Evolutionary conservation across 2,113 vertebrate species (phyloP), one percentile per base, ranked within the genome.

Genomic region (Hippoglossus stenolepis): DNA sequence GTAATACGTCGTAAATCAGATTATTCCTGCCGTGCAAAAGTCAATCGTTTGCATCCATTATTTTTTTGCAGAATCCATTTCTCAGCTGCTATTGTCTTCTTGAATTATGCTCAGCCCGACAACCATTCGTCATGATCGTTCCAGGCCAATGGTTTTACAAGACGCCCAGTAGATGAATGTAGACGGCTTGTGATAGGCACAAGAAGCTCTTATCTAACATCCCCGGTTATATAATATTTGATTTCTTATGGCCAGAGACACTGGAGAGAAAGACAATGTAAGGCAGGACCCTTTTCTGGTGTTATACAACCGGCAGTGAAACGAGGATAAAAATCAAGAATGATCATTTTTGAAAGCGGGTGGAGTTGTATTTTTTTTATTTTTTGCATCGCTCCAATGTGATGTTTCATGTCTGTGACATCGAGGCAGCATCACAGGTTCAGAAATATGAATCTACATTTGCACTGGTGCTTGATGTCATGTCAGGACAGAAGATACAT

Each of bases 191-290:
- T 81, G 86, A 89, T 79, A 74, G 81, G 59, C 70, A 75, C 75
- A 70, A 77, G 56, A 81, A 77, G 68, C 18, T 51, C 79, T 86
- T 80, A 82, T 84, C 72, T 84, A 67, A 87, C 73, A 60, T 70
- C 70, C 20, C 53, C 21, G 24, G 17, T 87, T 88, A 73, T 65
- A 35, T 69, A 85, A 89, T 58, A 40, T 75, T 31, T 71, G 21
- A 87, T 85, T 71, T 49, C 38, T 71, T 75, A 45, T 73, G 64
- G 77, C 73, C 26, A 60, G 21, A 75, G 26, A 67, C 59, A 65
- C 56, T 40, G 58, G 1, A 69, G 40, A n/a, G 14, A 65, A 77
- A 40, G 21, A 76, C 60, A 76, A 71, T 65, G 61, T 56, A 35
- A 54, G 67, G 24, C 68, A 76, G 71, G 73, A 60, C 60, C 11